Evolutionary conservation across 1,140 invertebrate species (phyloP).

Genomic region (Chrysoperla carnea): DNA sequence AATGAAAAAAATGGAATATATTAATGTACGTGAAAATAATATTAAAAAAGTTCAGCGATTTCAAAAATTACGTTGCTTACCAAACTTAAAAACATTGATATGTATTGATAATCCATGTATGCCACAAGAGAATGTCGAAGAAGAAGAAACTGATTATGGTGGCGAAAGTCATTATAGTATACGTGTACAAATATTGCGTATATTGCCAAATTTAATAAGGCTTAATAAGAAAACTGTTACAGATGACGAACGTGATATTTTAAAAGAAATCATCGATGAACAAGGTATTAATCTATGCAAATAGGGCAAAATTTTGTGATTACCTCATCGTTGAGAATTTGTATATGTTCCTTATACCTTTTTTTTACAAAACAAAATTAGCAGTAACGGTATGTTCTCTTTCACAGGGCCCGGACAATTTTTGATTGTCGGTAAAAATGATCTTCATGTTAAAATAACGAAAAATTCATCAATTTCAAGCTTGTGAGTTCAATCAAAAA

Average conservation of each 20-base stretch:
- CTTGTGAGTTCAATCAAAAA: too few species aligned
- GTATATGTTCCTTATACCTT: too few species aligned
- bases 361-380: too few species aligned
- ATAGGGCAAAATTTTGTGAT: too few species aligned
- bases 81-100: constrained; percentile 24
- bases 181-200: background rate
- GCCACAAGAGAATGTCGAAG: background rate
- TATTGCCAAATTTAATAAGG: background rate
- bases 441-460: too few species aligned
- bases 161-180: background rate
- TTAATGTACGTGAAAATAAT: constrained; percentile 31
- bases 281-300: background rate
- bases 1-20: constrained; percentile 25
- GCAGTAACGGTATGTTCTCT: too few species aligned
- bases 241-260: background rate
- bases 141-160: background rate
- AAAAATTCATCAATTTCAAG: too few species aligned
- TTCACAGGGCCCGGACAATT: too few species aligned
- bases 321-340: too few species aligned
- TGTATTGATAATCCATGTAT: constrained; percentile 23
- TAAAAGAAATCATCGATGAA: background rate
- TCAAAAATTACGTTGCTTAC: constrained; percentile 26
- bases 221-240: background rate
- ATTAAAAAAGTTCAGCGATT: constrained; percentile 27
- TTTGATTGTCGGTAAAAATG: too few species aligned